These are phyloP conservation scores for Montipora foliosa DNA, from an alignment of 64 coral and sea anemone species.

Conservation along the genomic window DNA sequence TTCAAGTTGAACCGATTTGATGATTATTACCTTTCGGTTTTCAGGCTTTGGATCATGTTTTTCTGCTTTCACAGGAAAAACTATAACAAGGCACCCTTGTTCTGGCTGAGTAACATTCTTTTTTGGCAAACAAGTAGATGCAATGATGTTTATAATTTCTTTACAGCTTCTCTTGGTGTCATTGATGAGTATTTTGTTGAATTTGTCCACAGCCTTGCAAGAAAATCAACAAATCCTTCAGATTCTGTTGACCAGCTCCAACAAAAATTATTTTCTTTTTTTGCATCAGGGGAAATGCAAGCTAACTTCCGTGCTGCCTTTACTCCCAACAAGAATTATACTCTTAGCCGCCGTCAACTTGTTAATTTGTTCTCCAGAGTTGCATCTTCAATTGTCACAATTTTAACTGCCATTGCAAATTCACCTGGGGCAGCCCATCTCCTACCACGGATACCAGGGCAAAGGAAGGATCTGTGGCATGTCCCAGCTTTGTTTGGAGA, in stretches of 20 bases:
- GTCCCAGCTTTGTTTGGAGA: no score
- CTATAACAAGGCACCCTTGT: no score
- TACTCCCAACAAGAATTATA: constrained; percentile 48
- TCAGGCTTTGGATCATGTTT: not conserved
- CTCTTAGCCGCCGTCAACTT: not conserved
- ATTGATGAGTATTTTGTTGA: constrained; percentile 65
- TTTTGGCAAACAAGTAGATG: no score
- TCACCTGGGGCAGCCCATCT: no score
- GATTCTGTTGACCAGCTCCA: constrained; percentile 12
- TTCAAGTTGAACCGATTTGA: no score
- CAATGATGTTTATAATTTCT: constrained; percentile 29
- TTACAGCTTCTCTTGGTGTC: constrained; percentile 11
- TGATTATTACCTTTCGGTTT: no score
- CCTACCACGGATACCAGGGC: no score
- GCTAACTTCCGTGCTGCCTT: constrained; percentile 34
- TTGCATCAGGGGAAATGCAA: constrained; percentile 51
- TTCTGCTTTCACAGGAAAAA: no score
- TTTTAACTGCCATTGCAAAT: no score
- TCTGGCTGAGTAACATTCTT: no score
- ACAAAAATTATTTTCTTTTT: constrained; percentile 25
- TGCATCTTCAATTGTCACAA: no score
- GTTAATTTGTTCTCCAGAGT: not conserved
- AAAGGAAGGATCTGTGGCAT: no score
- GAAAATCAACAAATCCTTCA: constrained; percentile 20
- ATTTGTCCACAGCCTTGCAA: constrained; percentile 33